Percentiles rank a stretch among this genome's conserved stretches.
These are phyloP conservation scores for Drosophila anomalata DNA, from an alignment of 2,888 invertebrate genomes.

Conservation along the genomic window DNA sequence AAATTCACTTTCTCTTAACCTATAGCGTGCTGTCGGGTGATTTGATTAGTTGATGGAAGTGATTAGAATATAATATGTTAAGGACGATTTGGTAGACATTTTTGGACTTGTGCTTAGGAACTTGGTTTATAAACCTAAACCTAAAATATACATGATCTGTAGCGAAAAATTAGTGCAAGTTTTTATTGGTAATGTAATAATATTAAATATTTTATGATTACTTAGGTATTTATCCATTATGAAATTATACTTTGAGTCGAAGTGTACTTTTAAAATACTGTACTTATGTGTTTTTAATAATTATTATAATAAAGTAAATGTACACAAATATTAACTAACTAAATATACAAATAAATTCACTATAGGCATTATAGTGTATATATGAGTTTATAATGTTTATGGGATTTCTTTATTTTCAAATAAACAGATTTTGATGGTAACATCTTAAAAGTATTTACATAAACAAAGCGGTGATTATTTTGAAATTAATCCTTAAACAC, in stretches of 20 bases:
- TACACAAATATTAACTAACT: not conserved
- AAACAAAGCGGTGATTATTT: too few species aligned
- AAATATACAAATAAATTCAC: not conserved
- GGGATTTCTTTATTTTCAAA: too few species aligned
- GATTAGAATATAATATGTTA: conserved; percentile 3
- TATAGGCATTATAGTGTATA: not conserved
- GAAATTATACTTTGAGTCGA: too few species aligned
- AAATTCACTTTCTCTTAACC: not conserved
- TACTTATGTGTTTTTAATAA: not conserved
- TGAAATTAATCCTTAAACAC: not conserved
- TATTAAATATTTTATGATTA: too few species aligned
- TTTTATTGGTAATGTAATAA: too few species aligned
- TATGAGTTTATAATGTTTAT: too few species aligned
- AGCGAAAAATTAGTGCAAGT: too few species aligned
- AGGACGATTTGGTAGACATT: not conserved
- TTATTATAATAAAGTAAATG: not conserved
- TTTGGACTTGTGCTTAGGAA: too few species aligned
- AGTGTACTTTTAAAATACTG: too few species aligned
- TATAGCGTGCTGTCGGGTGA: not conserved
- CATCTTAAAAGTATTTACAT: too few species aligned
- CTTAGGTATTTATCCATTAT: not conserved
- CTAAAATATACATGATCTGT: too few species aligned
- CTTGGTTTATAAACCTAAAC: not conserved
- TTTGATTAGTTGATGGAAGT: conserved; percentile 3
- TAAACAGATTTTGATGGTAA: too few species aligned